phyloP scores from a whole-genome alignment of 2,888 invertebrate genomes.

The Leucozona laternaria region DNA sequence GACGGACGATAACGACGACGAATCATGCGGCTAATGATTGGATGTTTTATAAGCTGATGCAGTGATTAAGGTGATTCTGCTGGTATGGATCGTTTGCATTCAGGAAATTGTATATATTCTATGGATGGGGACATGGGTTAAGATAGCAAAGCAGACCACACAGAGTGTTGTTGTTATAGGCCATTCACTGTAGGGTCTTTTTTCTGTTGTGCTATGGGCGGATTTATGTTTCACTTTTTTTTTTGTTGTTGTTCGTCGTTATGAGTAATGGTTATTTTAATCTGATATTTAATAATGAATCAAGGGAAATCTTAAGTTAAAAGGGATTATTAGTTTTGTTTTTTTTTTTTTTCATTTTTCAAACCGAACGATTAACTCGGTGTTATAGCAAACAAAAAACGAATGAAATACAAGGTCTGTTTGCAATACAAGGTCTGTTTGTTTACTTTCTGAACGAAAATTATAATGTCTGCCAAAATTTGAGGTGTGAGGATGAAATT shows the following conservation, averaged over 20 bases:
- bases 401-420: not conserved
- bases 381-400: not conserved
- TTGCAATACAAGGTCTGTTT: no score
- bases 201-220: not conserved
- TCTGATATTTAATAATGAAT: constrained; percentile 26
- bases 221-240: constrained; percentile 21
- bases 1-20: constrained; percentile 64
- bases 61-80: constrained; percentile 54
- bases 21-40: constrained; percentile 74
- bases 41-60: constrained; percentile 73
- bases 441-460: no score
- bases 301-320: constrained; percentile 1
- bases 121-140: constrained; percentile 47
- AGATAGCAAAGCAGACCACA: constrained; percentile 54
- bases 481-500: no score
- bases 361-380: not conserved
- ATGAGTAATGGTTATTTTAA: constrained; percentile 32
- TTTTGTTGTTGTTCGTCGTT: not conserved
- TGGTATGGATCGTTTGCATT: constrained; percentile 67
- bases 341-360: not conserved
- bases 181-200: constrained; percentile 17
- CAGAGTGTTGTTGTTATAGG: constrained; percentile 31
- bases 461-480: no score
- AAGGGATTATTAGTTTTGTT: not conserved
- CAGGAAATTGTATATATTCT: constrained; percentile 36